phyloP scores from a whole-genome alignment of 2,888 invertebrate genomes.

The Platycheirus albimanus region DNA sequence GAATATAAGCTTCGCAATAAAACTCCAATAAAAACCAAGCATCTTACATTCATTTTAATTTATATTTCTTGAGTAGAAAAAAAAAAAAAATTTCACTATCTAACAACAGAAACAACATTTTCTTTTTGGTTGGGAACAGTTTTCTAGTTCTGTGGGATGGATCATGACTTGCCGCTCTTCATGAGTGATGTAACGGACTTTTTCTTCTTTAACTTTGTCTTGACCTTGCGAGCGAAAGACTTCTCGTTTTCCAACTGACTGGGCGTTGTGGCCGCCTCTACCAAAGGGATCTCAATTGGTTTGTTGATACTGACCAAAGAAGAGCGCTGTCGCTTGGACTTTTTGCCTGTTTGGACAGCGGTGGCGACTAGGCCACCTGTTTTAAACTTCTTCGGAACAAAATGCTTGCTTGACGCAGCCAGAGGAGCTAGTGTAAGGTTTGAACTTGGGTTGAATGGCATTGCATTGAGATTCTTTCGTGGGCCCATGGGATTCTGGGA shows the following conservation, averaged over 20 bases:
- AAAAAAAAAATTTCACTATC: conserved; percentile 60
- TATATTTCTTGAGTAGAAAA: conserved; percentile 59
- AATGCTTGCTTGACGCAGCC: conserved; percentile 52
- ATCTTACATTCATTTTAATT: conserved; percentile 34
- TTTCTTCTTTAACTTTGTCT: conserved; percentile 80
- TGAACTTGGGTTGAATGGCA: conserved; percentile 72
- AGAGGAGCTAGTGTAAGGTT: conserved; percentile 55
- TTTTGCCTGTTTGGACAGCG: conserved; percentile 79
- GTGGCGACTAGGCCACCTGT: conserved; percentile 86
- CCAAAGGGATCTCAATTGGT: conserved; percentile 31
- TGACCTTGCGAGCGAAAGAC: conserved; percentile 80
- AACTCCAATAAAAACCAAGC: background rate
- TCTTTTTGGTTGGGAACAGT: background rate
- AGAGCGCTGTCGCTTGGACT: conserved; percentile 72
- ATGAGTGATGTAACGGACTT: conserved; percentile 62
- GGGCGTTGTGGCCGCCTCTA: conserved; percentile 23
- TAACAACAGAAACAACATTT: conserved; percentile 47
- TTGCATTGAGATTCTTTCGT: conserved; percentile 70
- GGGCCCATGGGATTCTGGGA: conserved; percentile 7
- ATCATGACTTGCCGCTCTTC: conserved; percentile 39
- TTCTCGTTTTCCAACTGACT: conserved; percentile 83
- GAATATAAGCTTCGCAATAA: background rate
- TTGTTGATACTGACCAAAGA: conserved; percentile 33
- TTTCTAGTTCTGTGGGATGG: background rate
- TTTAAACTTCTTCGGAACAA: conserved; percentile 83